Conservation (phyloP, 2,797 vertebrate species). For the Sitta carolinensis region DNA sequence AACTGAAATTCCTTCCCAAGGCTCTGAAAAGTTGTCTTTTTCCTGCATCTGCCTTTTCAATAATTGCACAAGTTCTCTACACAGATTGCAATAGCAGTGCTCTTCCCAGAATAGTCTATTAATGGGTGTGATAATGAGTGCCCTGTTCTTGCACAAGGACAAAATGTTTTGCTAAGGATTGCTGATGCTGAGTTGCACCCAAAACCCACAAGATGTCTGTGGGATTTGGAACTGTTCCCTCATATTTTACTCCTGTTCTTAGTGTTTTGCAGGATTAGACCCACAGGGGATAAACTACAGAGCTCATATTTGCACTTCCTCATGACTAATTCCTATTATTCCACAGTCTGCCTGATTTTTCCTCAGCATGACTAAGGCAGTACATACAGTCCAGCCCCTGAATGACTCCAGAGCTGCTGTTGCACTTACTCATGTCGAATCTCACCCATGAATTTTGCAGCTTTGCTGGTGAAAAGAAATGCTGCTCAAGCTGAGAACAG, state of each 20-base stretch:
- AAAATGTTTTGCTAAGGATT: conserved; percentile 46
- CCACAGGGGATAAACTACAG: neutral
- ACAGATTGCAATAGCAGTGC: conserved; percentile 2
- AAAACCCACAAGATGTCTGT: conserved; percentile 47
- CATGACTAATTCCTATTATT: conserved; percentile 51
- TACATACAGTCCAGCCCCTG: neutral
- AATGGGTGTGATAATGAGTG: conserved; percentile 17
- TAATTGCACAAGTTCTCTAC: conserved; percentile 37
- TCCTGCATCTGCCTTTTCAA: neutral
- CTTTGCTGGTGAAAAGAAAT: neutral
- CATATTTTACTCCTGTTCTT: neutral
- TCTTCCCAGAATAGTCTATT: conserved; percentile 47
- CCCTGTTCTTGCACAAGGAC: conserved; percentile 24
- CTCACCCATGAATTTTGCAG: neutral
- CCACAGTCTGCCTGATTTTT: neutral
- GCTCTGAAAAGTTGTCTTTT: neutral
- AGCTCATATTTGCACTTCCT: conserved; percentile 23
- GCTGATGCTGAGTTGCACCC: conserved; percentile 52
- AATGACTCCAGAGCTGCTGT: neutral
- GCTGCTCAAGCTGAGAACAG: neutral
- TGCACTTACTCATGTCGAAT: neutral
- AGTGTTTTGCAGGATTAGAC: neutral
- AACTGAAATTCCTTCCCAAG: neutral
- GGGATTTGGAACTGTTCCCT: conserved; percentile 40
- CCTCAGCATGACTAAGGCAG: conserved; percentile 18